Evolutionary conservation across 2,888 invertebrate genomes (phyloP).

Genomic region (Campaea margaritaria): DNA sequence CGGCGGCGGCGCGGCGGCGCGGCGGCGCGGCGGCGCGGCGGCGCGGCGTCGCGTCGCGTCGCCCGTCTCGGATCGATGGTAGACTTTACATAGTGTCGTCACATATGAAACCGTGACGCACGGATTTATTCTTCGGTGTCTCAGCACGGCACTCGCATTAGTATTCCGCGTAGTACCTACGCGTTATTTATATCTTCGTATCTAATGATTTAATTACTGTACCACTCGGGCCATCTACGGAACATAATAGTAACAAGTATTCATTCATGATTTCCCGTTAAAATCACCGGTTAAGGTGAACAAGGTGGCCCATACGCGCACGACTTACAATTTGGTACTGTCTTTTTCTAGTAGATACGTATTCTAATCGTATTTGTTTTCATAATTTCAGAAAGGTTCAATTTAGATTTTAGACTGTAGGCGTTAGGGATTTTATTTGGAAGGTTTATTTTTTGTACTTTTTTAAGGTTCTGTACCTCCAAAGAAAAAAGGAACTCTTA

Average conservation of each 20-base stretch:
- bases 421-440: too few species aligned
- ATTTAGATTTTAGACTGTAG: too few species aligned
- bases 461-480: too few species aligned
- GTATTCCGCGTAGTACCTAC: slow-evolving; percentile 43
- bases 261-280: slow-evolving; percentile 41
- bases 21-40: too few species aligned
- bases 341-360: slow-evolving; percentile 8
- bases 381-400: too few species aligned
- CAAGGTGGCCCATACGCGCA: slow-evolving; percentile 16
- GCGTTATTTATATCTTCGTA: slow-evolving; percentile 42
- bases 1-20: too few species aligned
- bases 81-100: slow-evolving; percentile 44
- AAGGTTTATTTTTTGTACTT: too few species aligned
- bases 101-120: slow-evolving; percentile 49
- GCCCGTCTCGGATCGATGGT: slow-evolving; percentile 21
- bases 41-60: too few species aligned
- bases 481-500: too few species aligned
- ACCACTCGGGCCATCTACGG: slow-evolving; percentile 41
- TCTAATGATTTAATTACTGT: slow-evolving; percentile 50
- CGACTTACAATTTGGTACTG: slow-evolving; percentile 10
- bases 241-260: slow-evolving; percentile 27
- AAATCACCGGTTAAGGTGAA: slow-evolving; percentile 28
- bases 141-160: slow-evolving; percentile 42
- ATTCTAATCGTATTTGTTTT: background rate
- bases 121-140: slow-evolving; percentile 42